A percentile compares a stretch with the other conserved stretches of the same genome.
Evolutionary conservation across 2,797 vertebrate genomes (phyloP).

Genomic region (Orientallactaga sibirica): DNA sequence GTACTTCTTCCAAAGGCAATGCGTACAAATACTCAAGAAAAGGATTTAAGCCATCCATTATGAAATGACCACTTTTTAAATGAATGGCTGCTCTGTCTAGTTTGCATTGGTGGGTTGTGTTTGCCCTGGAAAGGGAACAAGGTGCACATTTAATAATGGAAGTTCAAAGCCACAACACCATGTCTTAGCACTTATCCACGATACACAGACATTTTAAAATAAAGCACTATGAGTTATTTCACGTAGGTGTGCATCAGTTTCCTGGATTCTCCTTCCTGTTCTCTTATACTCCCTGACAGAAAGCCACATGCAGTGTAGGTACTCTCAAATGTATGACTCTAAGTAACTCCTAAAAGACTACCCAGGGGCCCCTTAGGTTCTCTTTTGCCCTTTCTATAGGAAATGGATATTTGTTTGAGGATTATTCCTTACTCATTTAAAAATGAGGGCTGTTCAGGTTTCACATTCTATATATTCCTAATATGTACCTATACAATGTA

Average conservation of each 20-base stretch:
- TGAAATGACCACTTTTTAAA: slow-evolving; percentile 11
- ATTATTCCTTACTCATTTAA: background rate
- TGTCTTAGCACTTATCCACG: background rate
- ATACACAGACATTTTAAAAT: background rate
- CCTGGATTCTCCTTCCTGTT: background rate
- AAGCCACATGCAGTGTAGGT: background rate
- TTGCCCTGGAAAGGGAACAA: background rate
- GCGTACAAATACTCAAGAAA: slow-evolving; percentile 39
- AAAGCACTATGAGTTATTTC: background rate
- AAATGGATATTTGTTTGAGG: background rate
- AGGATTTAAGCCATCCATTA: background rate
- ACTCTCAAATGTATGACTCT: background rate
- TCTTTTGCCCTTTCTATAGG: background rate
- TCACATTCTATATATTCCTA: background rate
- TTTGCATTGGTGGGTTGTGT: background rate
- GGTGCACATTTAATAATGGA: background rate
- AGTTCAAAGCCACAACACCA: background rate
- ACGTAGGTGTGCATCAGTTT: background rate
- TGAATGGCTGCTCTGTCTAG: background rate
- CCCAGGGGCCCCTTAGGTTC: background rate
- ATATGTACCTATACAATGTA: background rate
- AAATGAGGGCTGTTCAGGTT: background rate
- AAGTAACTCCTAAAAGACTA: background rate
- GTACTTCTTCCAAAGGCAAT: background rate
- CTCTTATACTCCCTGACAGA: background rate